Percentiles rank a stretch among this genome's conserved stretches.
Evolutionary conservation across 1,140 invertebrate species (phyloP).

Genomic region (Ganaspis sp.): DNA sequence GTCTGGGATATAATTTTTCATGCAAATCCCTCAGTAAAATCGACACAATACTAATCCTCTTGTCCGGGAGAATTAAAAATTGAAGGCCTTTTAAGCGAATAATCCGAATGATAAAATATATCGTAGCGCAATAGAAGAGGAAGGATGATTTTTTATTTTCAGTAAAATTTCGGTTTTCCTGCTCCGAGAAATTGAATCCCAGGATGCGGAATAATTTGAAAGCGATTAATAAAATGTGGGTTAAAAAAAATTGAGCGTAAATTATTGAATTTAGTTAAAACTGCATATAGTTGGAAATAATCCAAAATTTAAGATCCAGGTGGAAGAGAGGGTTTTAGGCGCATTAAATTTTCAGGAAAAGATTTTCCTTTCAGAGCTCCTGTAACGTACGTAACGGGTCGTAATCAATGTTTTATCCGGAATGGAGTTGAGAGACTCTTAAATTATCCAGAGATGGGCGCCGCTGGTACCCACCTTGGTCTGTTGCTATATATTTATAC

Average conservation of each 20-base stretch:
- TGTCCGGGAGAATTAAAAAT: slow-evolving; percentile 18
- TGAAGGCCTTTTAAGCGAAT: slow-evolving; percentile 21
- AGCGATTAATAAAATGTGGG: neutral
- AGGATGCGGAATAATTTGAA: neutral
- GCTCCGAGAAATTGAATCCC: neutral
- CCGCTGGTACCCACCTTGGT: slow-evolving; percentile 16
- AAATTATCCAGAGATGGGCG: slow-evolving; percentile 44
- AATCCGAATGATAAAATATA: slow-evolving; percentile 28
- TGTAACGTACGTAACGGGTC: slow-evolving; percentile 41
- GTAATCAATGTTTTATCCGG: slow-evolving; percentile 43
- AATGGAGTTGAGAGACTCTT: slow-evolving; percentile 38
- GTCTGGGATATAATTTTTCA: neutral
- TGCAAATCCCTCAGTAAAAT: slow-evolving; percentile 1
- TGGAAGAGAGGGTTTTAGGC: slow-evolving; percentile 21
- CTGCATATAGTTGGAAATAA: slow-evolving; percentile 5
- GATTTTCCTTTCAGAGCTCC: slow-evolving; percentile 41
- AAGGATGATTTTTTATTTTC: neutral
- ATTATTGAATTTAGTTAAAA: neutral
- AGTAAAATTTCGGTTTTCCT: neutral
- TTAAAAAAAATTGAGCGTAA: neutral
- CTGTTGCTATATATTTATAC: neutral
- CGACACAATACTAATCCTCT: slow-evolving; percentile 16
- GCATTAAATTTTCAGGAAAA: slow-evolving; percentile 40
- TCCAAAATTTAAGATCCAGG: neutral
- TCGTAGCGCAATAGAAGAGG: neutral